Base-by-base conservation (phyloP, 2,888 invertebrate species). In the Volucella inanis region DNA sequence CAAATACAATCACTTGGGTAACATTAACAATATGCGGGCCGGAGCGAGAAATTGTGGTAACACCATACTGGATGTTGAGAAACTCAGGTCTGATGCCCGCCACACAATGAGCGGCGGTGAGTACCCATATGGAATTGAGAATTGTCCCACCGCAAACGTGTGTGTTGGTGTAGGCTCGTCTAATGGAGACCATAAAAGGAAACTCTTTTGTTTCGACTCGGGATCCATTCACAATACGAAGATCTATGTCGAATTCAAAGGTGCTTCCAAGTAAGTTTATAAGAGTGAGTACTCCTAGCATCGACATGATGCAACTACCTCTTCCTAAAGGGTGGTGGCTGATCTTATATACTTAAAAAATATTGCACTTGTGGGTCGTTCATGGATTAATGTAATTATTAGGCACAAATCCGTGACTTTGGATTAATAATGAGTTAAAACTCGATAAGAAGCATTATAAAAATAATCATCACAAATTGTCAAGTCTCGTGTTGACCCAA, bases 91-190 rank as follows among this genome's bases (percentile, higher is more conserved):
- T 72, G 0, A 87, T 70, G 47, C 87, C 78, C 0, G 83, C 87
- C 9, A 90, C 91, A 83, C 91, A 92, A 62, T 92, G 92, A 0
- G 90, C 92, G 8, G 91, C 91, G 0, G 91, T 92, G 15, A 92
- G 82, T 9, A 89, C 87, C 91, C 91, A 92, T 15, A 78, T 68
- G 1, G 88, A 87, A 57, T 89, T 91, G 1, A 91, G 39, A 15
- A 91, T 84, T 1, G 91, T 89, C 3, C 88, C 90, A 3, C 91
- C 91, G 65, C 91, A 91, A 1, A 87, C 87, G 64, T 91, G 92
- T 8, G 88, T 88, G 8, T 90, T 90, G 12, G 87, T 87, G 1
- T 85, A 80, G n/a, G 88, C 75, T 3, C 89, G 88, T 1, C 91
- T 88, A 50, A 91, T 86, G 0, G 91, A 91, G 0, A 90, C 81